Evolutionary conservation across 2,113 vertebrate species (phyloP).

Genomic region (Pteruthius melanotis): DNA sequence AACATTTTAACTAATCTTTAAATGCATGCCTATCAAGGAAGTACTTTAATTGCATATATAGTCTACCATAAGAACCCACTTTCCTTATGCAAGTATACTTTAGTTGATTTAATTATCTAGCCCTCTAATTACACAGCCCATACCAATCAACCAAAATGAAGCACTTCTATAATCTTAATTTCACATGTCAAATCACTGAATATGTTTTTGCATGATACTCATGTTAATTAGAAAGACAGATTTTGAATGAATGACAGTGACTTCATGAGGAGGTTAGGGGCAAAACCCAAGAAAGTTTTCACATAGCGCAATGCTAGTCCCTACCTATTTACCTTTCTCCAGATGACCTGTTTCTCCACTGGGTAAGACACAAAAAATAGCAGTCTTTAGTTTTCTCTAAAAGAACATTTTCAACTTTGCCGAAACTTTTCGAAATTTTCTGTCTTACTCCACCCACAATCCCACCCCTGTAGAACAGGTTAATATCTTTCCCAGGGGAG

Average conservation of each 20-base stretch:
- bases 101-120: constrained; percentile 56
- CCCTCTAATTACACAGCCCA: constrained; percentile 46
- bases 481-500: fast-evolving
- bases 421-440: not conserved
- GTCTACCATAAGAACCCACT: constrained; percentile 39
- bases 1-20: constrained; percentile 42
- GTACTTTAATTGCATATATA: constrained; percentile 43
- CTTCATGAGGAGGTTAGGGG: not conserved
- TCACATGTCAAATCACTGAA: constrained; percentile 27
- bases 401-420: not conserved
- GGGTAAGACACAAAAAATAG: not conserved
- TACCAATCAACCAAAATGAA: constrained; percentile 63
- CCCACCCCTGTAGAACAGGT: not conserved
- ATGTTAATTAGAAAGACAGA: not conserved
- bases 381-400: not conserved
- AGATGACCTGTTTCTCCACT: not conserved
- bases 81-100: constrained; percentile 40
- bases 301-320: not conserved
- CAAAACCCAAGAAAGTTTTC: not conserved
- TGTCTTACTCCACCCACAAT: not conserved
- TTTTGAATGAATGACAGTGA: not conserved
- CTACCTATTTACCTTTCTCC: not conserved
- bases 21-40: constrained; percentile 44
- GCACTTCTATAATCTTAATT: constrained; percentile 35
- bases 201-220: not conserved